A percentile compares a stretch with the other conserved stretches of the same genome.
Evolutionary conservation across 2,888 invertebrate genomes (phyloP).

Genomic region (Platycnemis pennipes): DNA sequence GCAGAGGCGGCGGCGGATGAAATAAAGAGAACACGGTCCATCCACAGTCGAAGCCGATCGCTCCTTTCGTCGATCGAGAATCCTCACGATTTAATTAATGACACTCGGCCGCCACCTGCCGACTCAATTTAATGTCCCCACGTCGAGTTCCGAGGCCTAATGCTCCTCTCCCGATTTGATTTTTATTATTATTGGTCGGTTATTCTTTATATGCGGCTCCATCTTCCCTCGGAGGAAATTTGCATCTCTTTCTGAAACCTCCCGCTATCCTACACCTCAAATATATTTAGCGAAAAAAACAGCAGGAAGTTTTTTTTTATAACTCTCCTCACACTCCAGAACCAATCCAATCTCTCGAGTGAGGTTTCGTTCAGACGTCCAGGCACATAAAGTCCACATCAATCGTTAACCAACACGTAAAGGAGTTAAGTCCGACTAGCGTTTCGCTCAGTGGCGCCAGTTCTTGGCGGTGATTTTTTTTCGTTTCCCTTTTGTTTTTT

Average conservation of each 20-base stretch:
- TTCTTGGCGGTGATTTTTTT: not conserved
- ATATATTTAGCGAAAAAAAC: not conserved
- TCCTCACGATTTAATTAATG: slow-evolving; percentile 1
- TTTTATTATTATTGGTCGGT: not conserved
- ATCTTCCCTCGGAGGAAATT: not conserved
- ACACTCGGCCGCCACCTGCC: not conserved
- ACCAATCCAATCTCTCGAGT: not conserved
- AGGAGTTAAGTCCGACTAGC: not conserved
- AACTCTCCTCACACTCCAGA: not conserved
- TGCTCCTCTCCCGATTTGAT: not conserved
- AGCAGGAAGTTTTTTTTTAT: no score
- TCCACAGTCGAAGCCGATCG: not conserved
- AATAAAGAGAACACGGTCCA: not conserved
- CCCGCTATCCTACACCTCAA: not conserved
- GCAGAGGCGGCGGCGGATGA: not conserved
- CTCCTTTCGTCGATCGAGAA: not conserved
- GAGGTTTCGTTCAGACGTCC: not conserved
- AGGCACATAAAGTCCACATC: not conserved
- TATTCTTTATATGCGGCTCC: not conserved
- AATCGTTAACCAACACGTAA: not conserved
- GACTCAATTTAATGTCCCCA: not conserved
- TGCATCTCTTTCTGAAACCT: not conserved
- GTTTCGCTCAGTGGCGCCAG: not conserved
- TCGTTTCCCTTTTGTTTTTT: not conserved
- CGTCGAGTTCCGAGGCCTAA: not conserved